Evolutionary conservation across 2,113 vertebrate species (phyloP), one percentile per base, ranked within the genome.

Genomic region (Thalassoma bifasciatum): DNA sequence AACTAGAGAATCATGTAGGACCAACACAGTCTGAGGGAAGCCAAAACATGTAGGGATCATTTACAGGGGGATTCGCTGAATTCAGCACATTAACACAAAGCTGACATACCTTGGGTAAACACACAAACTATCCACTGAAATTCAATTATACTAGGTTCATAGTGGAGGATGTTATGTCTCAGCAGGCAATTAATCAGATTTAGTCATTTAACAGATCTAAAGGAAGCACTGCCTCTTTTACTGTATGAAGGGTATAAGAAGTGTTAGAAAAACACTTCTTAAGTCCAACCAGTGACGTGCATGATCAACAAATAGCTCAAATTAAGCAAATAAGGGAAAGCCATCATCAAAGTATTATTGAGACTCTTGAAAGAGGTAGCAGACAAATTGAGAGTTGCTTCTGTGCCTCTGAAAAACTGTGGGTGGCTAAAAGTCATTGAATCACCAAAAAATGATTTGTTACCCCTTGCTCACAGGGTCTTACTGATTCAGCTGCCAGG

Each of bases 311-410:
- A 86, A 86, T 82, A 72, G 73, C 79, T 86, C 79, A 82, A 73
- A 84, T 85, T 66, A 73, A 78, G 64, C 72, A 81, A 72, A 53
- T 66, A 76, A 77, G 68, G 77, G 61, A 69, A 86, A 68, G 75
- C 61, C 82, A 62, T 77, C 71, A 47, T 88, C 70, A 77, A 49
- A 76, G 63, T 82, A 65, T 71, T 87, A 49, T 77, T 82, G 74
- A 74, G 68, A 78, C 70, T 84, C 84, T 78, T 77, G 71, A 83
- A 79, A 85, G 86, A 89, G 77, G 87, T 88, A 92, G 82, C 90
- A 87, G 89, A 88, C 86, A 90, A 92, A 92, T 90, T 88, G 91
- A 93, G 90, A 90, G 87, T 88, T 89, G 88, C 90, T 79, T 92
- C 85, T 86, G 84, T 88, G 89, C 89, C 88, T 89, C 89, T 89